Percentiles rank a stretch among this genome's conserved stretches.
Conservation (phyloP, 2,113 vertebrate genomes). For the Enhydra lutris region DNA sequence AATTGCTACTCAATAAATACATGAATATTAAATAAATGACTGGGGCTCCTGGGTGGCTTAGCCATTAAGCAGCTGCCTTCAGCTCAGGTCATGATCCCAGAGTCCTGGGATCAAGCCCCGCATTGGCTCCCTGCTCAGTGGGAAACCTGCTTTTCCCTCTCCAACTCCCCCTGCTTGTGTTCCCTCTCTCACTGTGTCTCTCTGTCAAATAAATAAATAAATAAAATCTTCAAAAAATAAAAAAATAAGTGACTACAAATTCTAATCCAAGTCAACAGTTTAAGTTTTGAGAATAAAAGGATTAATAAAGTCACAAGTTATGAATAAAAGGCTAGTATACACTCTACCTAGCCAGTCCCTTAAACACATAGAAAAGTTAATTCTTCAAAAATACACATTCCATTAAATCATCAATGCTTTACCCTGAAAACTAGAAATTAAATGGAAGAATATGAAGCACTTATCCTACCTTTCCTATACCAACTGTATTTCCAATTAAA, state of each 20-base stretch:
- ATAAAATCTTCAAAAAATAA: no score
- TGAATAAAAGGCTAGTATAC: not conserved
- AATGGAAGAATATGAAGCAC: not conserved
- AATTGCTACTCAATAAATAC: not conserved
- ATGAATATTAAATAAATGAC: slow-evolving; percentile 30
- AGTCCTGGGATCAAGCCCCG: no score
- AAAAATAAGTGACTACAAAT: slow-evolving; percentile 22
- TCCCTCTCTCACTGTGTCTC: no score
- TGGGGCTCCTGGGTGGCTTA: no score
- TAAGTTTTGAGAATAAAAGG: not conserved
- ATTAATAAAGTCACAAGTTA: slow-evolving; percentile 40
- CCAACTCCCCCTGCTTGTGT: no score
- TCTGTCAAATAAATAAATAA: no score
- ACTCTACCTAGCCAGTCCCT: not conserved
- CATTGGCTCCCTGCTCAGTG: no score
- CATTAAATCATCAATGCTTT: slow-evolving; percentile 7
- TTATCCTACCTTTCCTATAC: slow-evolving; percentile 20
- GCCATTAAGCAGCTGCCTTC: no score
- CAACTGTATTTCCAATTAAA: not conserved
- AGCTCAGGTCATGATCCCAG: no score
- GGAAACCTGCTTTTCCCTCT: no score
- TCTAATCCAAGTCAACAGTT: not conserved
- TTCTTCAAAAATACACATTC: not conserved
- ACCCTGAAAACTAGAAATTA: slow-evolving; percentile 11
- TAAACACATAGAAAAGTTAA: slow-evolving; percentile 30